Conservation (phyloP, 2,888 invertebrate genomes). For the Caenorhabditis sp. region DNA sequence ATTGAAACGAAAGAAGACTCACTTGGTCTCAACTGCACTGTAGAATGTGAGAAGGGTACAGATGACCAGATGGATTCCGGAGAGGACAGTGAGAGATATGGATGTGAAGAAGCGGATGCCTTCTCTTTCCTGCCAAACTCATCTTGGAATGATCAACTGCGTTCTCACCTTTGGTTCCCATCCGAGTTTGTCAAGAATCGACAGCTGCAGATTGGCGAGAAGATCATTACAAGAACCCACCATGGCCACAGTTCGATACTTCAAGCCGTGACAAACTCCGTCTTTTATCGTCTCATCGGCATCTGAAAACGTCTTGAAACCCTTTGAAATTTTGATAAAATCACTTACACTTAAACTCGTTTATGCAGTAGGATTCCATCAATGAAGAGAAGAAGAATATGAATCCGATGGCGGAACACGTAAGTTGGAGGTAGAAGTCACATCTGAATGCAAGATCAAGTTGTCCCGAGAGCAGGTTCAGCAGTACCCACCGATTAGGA, state of each 20-base stretch:
- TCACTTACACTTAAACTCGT: slow-evolving; percentile 62
- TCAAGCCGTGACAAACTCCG: slow-evolving; percentile 73
- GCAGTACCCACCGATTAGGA: slow-evolving; percentile 76
- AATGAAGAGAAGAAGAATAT: slow-evolving; percentile 69
- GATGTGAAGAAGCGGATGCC: slow-evolving; percentile 65
- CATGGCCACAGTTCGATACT: slow-evolving; percentile 67
- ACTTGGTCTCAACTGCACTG: slow-evolving; percentile 74
- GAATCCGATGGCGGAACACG: slow-evolving; percentile 65
- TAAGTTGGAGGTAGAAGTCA: slow-evolving; percentile 72
- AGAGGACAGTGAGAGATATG: slow-evolving; percentile 64
- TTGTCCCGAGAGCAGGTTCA: not conserved
- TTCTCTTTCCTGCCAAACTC: slow-evolving; percentile 34
- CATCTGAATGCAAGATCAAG: slow-evolving; percentile 67
- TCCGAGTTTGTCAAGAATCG: slow-evolving; percentile 66
- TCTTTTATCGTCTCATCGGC: slow-evolving; percentile 63
- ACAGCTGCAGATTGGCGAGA: slow-evolving; percentile 64
- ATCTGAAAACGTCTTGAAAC: slow-evolving; percentile 42
- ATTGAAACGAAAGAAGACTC: slow-evolving; percentile 1
- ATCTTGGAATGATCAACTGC: not conserved
- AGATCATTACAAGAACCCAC: slow-evolving; percentile 68
- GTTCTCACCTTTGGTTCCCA: slow-evolving; percentile 65
- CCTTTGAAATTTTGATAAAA: not conserved
- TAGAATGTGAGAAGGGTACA: slow-evolving; percentile 70
- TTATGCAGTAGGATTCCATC: slow-evolving; percentile 73
- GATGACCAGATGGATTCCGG: slow-evolving; percentile 66